phyloP scores from a whole-genome alignment of 2,113 vertebrate species.

The Glareola pratincola region DNA sequence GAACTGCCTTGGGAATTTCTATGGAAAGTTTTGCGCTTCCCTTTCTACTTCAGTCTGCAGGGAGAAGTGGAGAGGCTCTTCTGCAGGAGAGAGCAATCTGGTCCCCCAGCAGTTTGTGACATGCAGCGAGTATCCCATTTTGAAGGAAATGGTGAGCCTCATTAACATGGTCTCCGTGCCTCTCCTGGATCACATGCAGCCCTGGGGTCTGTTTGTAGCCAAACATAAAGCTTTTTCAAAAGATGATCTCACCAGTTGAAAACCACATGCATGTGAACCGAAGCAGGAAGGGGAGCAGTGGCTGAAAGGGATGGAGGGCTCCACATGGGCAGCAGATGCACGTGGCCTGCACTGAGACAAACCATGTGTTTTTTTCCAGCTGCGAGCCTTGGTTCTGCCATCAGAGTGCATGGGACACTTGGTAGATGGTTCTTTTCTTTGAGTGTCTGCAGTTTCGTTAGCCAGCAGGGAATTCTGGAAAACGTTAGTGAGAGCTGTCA shows the following conservation, averaged over 20 bases:
- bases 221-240: neutral
- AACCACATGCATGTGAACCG: neutral
- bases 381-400: neutral
- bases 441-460: neutral
- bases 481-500: neutral
- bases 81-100: neutral
- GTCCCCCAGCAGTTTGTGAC: neutral
- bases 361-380: neutral
- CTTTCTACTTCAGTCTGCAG: neutral
- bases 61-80: neutral
- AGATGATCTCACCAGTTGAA: neutral
- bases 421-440: neutral
- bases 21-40: neutral
- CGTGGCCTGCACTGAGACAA: neutral
- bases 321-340: conserved; percentile 31
- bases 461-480: neutral
- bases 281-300: conserved; percentile 2
- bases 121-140: neutral
- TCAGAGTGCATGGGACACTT: neutral
- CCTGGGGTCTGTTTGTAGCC: neutral
- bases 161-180: neutral
- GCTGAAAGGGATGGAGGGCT: neutral
- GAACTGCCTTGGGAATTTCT: neutral
- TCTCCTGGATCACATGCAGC: neutral
- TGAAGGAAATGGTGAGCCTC: neutral